Conservation (phyloP, 2,113 vertebrate species). For the Mormyrus lacerda region DNA sequence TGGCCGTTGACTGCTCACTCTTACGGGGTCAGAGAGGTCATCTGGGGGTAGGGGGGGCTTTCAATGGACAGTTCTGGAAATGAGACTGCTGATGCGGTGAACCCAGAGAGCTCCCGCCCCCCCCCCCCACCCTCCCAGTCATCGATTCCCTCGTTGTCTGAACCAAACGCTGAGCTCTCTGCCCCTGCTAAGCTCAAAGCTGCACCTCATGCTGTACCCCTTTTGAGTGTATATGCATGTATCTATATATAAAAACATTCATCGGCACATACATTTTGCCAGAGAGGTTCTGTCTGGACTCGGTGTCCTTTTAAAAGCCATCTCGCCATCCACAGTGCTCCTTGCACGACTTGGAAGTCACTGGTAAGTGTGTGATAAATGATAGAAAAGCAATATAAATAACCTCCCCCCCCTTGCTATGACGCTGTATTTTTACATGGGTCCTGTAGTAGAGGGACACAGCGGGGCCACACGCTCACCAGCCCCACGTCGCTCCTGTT, state of each 20-base stretch:
- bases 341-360: not conserved
- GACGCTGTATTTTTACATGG: not conserved
- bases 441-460: not conserved
- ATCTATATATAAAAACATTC: not conserved
- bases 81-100: not conserved
- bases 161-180: not conserved
- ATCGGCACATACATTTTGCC: not conserved
- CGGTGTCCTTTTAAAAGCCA: not conserved
- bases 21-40: not conserved
- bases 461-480: not conserved
- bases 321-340: not conserved
- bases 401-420: not conserved
- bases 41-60: not conserved
- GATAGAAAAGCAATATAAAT: not conserved
- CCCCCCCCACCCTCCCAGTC: not conserved
- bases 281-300: not conserved
- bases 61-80: constrained; percentile 11
- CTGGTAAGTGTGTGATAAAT: not conserved
- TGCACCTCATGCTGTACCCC: not conserved
- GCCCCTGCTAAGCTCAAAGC: too few species aligned
- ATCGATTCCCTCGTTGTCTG: too few species aligned
- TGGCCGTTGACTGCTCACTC: not conserved
- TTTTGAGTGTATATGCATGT: not conserved
- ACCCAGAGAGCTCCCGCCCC: not conserved
- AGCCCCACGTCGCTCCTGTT: not conserved